Conservation (phyloP, 2,113 vertebrate genomes). For the Anguilla japonica region DNA sequence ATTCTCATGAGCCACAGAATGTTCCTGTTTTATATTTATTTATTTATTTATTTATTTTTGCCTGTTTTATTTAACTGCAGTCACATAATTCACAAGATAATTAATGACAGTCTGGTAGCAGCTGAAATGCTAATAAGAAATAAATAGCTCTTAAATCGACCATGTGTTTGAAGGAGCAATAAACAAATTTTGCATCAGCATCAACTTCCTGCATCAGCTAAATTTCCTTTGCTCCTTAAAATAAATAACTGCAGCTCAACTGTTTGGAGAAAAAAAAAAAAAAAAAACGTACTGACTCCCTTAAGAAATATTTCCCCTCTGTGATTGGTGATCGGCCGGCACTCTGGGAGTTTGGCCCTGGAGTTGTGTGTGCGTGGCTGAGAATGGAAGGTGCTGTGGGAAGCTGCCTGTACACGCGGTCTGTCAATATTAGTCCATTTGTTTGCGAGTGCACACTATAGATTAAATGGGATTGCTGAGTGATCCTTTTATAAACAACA, state of each 20-base stretch:
- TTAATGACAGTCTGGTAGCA: not conserved
- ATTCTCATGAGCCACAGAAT: not conserved
- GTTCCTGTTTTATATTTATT: not conserved
- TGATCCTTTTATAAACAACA: slow-evolving; percentile 73
- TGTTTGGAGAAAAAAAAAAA: not conserved
- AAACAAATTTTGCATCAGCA: not conserved
- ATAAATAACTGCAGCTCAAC: not conserved
- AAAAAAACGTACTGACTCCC: not conserved
- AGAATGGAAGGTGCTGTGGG: slow-evolving; percentile 62
- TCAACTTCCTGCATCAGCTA: not conserved
- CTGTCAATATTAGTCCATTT: slow-evolving; percentile 76
- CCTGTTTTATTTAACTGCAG: not conserved
- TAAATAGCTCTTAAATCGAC: slow-evolving; percentile 2
- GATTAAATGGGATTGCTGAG: slow-evolving; percentile 69
- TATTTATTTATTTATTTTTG: not conserved
- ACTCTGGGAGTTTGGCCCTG: slow-evolving; percentile 29
- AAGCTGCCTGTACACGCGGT: slow-evolving; percentile 65
- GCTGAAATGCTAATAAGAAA: not conserved
- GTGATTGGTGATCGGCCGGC: not conserved
- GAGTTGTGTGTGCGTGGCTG: slow-evolving; percentile 60
- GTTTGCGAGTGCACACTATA: slow-evolving; percentile 68
- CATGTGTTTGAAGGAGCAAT: not conserved
- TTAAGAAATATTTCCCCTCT: not conserved
- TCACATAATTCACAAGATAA: slow-evolving; percentile 2
- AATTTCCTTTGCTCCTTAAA: not conserved